Base-by-base conservation (phyloP, 2,113 vertebrate species). In the Empidonax alnorum region DNA sequence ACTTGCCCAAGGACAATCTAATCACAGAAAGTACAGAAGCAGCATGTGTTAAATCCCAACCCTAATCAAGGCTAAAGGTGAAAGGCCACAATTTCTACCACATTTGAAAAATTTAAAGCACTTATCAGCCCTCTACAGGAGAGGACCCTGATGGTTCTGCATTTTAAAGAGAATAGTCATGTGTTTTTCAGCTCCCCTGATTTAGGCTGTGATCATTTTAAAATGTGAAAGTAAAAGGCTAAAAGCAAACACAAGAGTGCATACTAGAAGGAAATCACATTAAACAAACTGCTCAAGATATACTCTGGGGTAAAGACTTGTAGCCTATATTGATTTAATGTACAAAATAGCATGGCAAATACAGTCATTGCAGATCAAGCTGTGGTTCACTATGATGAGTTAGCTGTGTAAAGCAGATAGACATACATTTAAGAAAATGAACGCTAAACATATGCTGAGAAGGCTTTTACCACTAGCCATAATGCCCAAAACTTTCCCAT, bases 71-170 rank as follows among this genome's bases (percentile, higher is more conserved):
- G 75, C 59, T 92, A 95, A 96, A 90, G 93, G 95, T 39, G 27
- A 96, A 93, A 97, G 93, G 91, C 62, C 73, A 96, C 77, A 72
- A 67, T 90, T 91, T 90, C 81, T 87, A 94, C 62, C 39, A 80
- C 61, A 93, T 94, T 79, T 87, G 35, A 95, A 95, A 96, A 96
- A 95, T 58, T 77, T 73, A 84, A 96, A 94, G 72, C 68, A 95
- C 87, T 97, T 97, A 96, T 94, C 95, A 95, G 89, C 35, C 84
- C 41, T 95, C 73, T 93, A 76, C 90, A 97, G 96, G 52, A 96
- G 59, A 89, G 49, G n/a, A 74, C 75, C 58, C 71, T 96, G 79
- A 84, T 89, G 69, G 74, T 76, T 96, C 85, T 94, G 91, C 77
- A 79, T 95, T 67, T 95, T 80, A 95, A 96, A 95, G 52, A 85